Base-by-base conservation (phyloP, 2,113 vertebrate species). In the Cyprinus carpio region DNA sequence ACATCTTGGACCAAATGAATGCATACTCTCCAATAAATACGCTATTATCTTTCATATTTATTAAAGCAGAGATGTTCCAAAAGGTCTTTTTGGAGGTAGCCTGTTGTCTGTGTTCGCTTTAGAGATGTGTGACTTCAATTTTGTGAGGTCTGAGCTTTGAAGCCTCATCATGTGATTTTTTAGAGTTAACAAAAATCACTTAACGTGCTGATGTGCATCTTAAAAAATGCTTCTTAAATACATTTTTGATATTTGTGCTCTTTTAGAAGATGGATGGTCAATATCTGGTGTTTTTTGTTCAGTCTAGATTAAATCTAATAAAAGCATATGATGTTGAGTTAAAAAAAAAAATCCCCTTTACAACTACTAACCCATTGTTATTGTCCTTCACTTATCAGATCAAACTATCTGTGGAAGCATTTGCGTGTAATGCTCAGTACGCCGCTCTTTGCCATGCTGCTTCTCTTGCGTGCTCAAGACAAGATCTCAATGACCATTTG, bases 321-420 rank as follows among this genome's bases (percentile, higher is more conserved):
- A 74, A 74, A 43, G 71, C 23, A 1, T 43, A 4, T 31, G 16
- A 54, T 56, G 75, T 23, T 77, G 29, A 72, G 10, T 25, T 3
- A 31, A 25, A 62, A 18, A 54, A 34, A 58, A 58, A 58, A 78
- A n/a, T 31, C 12, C 46, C 16, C 0, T 20, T 31, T 76, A 31
- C 15, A 51, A 49, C 11, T 34, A 34, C 20, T 43, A 64, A 25
- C 11, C 34, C 77, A 27, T 25, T 23, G 7, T 62, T 79, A 23
- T 62, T 80, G 31, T 43, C 56, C 23, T 80, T 43, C 12, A 40
- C 58, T 62, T 64, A 43, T 62, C 31, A 77, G 56, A 60, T 78
- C 8, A 43, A 62, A n/a, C 51, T 78, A 77, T 78, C 20, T 40
- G 23, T 37, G 40, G 23, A 78, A 78, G 29, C n/a, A 12, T n/a